Evolutionary conservation across 2,113 vertebrate genomes (phyloP).

Genomic region (Vombatus ursinus): DNA sequence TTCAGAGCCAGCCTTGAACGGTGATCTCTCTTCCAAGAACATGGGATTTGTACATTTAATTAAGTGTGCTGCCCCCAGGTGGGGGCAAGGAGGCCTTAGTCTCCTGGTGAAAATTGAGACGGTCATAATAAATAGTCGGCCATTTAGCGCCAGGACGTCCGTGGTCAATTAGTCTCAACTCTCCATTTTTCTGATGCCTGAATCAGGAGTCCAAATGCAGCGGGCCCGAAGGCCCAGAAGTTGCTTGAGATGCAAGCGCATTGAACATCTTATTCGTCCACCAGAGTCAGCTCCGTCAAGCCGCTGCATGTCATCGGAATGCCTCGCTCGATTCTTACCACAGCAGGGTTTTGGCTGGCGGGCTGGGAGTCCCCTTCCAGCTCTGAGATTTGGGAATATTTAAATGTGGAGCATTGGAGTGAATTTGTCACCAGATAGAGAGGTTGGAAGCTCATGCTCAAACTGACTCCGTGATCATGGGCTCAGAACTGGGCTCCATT

Average conservation of each 20-base stretch:
- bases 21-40: neutral
- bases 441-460: neutral
- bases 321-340: neutral
- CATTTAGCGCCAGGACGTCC: too few species aligned
- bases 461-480: neutral
- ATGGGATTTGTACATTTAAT: neutral
- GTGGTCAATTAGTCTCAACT: too few species aligned
- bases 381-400: neutral
- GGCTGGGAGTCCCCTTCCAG: too few species aligned
- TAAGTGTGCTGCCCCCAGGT: neutral
- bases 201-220: too few species aligned
- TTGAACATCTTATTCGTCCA: too few species aligned
- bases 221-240: too few species aligned
- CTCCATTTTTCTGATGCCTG: too few species aligned
- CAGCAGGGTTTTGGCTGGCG: neutral
- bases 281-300: neutral
- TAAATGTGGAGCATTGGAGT: neutral
- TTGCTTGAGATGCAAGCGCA: too few species aligned
- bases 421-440: neutral
- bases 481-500: neutral
- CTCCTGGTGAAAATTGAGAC: neutral
- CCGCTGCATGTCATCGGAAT: neutral
- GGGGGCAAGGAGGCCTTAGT: neutral
- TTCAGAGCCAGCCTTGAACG: fast-evolving
- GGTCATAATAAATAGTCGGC: too few species aligned